These are phyloP conservation scores for Temnopleurus reevesii DNA, from an alignment of 53 echinoderm and acorn worm genomes.

Conservation along the genomic window DNA sequence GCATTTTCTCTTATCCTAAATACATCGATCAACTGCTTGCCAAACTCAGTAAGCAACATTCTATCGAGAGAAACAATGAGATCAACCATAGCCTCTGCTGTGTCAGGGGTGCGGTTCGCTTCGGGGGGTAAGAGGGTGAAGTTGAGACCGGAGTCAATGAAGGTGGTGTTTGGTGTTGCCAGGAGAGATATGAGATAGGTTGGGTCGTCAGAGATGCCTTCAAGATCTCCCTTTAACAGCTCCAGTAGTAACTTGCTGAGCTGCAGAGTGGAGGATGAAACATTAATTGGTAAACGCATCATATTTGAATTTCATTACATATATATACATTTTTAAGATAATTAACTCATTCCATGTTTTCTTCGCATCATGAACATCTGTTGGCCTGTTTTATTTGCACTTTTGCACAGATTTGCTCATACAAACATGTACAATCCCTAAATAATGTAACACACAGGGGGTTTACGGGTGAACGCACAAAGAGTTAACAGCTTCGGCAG, in stretches of 20 bases:
- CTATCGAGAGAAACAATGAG: constrained; percentile 13
- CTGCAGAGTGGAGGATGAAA: not conserved
- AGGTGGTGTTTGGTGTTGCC: constrained; percentile 9
- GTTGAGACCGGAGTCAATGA: not conserved
- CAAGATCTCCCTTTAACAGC: constrained; percentile 59
- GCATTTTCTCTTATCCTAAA: constrained; percentile 49
- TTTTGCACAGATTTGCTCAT: too few relatives aligned
- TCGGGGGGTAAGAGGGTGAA: not conserved
- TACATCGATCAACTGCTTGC: not conserved
- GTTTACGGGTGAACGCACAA: too few relatives aligned
- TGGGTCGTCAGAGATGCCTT: constrained; percentile 39
- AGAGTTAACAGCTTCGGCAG: too few relatives aligned
- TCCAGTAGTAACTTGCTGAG: constrained; percentile 34
- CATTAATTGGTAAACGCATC: too few relatives aligned
- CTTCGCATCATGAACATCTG: too few relatives aligned
- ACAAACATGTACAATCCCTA: too few relatives aligned
- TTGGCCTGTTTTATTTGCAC: too few relatives aligned
- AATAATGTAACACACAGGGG: too few relatives aligned
- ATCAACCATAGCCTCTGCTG: not conserved
- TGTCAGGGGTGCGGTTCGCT: not conserved
- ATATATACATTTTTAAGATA: too few relatives aligned
- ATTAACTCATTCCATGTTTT: too few relatives aligned
- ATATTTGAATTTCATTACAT: too few relatives aligned
- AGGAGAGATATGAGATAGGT: not conserved
- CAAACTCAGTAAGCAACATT: constrained; percentile 19